A percentile compares a stretch with the other conserved stretches of the same genome.
Evolutionary conservation across 2,888 invertebrate species (phyloP).

Genomic region (Trachelus stipa): DNA sequence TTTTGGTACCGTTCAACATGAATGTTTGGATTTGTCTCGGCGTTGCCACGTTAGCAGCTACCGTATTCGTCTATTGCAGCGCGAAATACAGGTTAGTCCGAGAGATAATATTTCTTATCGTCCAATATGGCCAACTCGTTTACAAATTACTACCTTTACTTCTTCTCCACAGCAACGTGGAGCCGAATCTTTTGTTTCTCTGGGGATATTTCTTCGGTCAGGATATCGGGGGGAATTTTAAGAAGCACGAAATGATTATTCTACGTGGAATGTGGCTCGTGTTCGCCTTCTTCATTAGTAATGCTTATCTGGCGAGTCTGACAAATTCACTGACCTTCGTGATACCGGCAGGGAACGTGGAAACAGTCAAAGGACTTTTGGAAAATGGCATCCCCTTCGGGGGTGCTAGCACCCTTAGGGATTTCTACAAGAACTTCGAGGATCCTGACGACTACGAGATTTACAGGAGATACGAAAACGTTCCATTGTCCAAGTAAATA

Average conservation of each 20-base stretch:
- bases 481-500: background rate
- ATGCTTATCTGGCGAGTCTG: background rate
- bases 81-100: background rate
- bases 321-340: background rate
- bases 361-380: background rate
- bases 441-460: conserved; percentile 10
- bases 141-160: background rate
- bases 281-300: too few relatives aligned
- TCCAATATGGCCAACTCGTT: background rate
- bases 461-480: conserved; percentile 3
- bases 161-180: background rate
- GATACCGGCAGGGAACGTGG: background rate
- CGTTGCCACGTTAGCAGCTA: background rate
- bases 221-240: background rate
- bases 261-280: too few relatives aligned
- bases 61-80: background rate
- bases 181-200: background rate
- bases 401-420: background rate
- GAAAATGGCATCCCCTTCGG: conserved; percentile 1
- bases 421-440: conserved; percentile 4
- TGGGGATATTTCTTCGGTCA: background rate
- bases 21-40: conserved; percentile 6
- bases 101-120: background rate
- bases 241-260: background rate
- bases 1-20: conserved; percentile 8